Conservation (phyloP, 2,113 vertebrate species). For the Notechis scutatus region DNA sequence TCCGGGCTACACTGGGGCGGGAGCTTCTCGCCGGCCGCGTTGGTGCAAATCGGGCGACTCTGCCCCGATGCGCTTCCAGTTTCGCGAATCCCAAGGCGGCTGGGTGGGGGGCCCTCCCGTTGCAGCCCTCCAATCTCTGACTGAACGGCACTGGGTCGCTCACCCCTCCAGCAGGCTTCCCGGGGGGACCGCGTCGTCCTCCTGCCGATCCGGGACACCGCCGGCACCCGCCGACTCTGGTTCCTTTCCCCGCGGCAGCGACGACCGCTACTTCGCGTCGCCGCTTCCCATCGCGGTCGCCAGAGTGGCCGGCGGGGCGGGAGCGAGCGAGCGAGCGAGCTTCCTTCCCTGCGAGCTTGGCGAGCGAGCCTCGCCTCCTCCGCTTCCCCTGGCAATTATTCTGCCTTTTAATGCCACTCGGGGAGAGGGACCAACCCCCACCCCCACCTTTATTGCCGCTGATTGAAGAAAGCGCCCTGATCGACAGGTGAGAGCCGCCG, state of each 20-base stretch:
- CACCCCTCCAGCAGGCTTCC: not conserved
- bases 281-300: not conserved
- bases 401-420: constrained; percentile 14
- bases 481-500: not conserved
- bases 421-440: not conserved
- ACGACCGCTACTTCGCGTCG: too few species aligned
- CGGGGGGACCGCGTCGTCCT: not conserved
- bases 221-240: not conserved
- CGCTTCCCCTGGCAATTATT: not conserved
- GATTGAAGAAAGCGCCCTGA: not conserved
- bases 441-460: constrained; percentile 11
- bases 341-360: not conserved
- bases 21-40: not conserved
- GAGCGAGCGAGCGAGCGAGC: not conserved
- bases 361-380: not conserved
- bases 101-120: not conserved
- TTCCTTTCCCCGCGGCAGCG: not conserved
- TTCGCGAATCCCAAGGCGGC: not conserved
- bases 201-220: too few species aligned
- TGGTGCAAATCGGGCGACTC: not conserved
- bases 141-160: not conserved
- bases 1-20: not conserved
- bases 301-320: not conserved
- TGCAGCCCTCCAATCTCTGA: not conserved
- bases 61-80: not conserved